These are phyloP conservation scores for Isaurus tuberculatus DNA, from an alignment of 92 coral and sea anemone genomes.

Conservation along the genomic window DNA sequence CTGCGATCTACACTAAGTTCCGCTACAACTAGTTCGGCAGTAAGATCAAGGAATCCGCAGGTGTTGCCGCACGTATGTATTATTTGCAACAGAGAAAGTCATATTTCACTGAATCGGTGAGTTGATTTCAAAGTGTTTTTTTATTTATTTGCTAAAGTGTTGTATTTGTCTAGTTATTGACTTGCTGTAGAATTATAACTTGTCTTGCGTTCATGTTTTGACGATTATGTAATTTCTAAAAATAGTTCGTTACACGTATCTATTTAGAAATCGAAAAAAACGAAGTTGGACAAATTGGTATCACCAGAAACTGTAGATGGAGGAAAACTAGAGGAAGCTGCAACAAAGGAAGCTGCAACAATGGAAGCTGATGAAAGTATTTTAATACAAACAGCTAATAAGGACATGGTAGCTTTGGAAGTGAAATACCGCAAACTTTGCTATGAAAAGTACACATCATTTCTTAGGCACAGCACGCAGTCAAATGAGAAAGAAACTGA, in stretches of 20 bases:
- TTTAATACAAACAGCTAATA: slow-evolving; percentile 45
- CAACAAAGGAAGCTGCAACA: slow-evolving; percentile 62
- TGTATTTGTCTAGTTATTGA: background rate
- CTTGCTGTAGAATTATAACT: background rate
- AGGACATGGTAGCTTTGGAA: slow-evolving; percentile 56
- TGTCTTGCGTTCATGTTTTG: background rate
- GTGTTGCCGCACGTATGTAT: slow-evolving; percentile 49
- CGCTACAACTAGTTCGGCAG: slow-evolving; percentile 14
- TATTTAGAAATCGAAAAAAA: slow-evolving; percentile 24
- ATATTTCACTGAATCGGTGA: slow-evolving; percentile 48
- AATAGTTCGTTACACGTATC: background rate
- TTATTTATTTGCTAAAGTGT: background rate
- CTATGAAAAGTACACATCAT: slow-evolving; percentile 46
- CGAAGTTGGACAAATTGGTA: slow-evolving; percentile 43
- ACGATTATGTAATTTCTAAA: background rate
- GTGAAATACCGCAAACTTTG: slow-evolving; percentile 54
- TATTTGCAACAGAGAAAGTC: slow-evolving; percentile 41
- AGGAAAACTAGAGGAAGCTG: slow-evolving; percentile 54
- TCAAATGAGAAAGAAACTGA: slow-evolving; percentile 10
- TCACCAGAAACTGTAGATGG: slow-evolving; percentile 61
- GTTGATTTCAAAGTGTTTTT: slow-evolving; percentile 4
- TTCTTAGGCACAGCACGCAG: slow-evolving; percentile 27
- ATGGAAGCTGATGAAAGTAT: slow-evolving; percentile 52
- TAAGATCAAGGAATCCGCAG: slow-evolving; percentile 37
- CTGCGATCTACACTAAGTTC: slow-evolving; percentile 45